Base-by-base conservation (phyloP, 2,797 vertebrate species). In the Notolepis coatsorum region DNA sequence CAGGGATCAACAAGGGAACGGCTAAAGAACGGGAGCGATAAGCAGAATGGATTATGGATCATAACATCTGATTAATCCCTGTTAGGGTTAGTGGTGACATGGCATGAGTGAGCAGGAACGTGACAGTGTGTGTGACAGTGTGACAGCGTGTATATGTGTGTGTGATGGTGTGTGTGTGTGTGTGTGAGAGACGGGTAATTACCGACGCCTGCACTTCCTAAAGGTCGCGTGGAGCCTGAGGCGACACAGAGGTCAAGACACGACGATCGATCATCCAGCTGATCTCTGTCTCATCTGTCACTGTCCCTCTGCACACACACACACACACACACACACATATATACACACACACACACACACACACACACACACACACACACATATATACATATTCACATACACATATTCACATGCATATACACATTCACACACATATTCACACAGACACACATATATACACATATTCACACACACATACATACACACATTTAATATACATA, bases 221-320 rank as follows among this genome's bases (percentile, higher is more conserved):
- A 91, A 91, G 90, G 88, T 91, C 84, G 31, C 63, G 31, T 33
- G 68, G 80, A 80, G 75, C 84, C 88, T 20, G 70, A 80, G 87
- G 88, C 89, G 83, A 84, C 82, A 76, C 62, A 50, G 79, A 85
- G 82, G 82, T 81, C 79, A 81, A 75, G 81, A 73, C 77, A 76
- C 66, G 71, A 72, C 80, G 72, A 89, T 89, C 84, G 84, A 90
- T 91, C 84, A 87, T 73, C 81, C 78, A 73, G 64, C 77, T 81
- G 62, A 7, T 71, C 73, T 69, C 53, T 21, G 9, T 15, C 83
- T 86, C 87, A 89, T 88, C 84, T 69, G 80, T 87, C 87, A 83
- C 79, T 81, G 84, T 89, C 85, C 54, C 63, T 68, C 66, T 62
- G 79, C 46, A 33, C 33, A 10, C 49, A 3, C 56, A 20, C 42